Conservation (phyloP, 1,140 invertebrate genomes). For the Polyergus mexicanus region DNA sequence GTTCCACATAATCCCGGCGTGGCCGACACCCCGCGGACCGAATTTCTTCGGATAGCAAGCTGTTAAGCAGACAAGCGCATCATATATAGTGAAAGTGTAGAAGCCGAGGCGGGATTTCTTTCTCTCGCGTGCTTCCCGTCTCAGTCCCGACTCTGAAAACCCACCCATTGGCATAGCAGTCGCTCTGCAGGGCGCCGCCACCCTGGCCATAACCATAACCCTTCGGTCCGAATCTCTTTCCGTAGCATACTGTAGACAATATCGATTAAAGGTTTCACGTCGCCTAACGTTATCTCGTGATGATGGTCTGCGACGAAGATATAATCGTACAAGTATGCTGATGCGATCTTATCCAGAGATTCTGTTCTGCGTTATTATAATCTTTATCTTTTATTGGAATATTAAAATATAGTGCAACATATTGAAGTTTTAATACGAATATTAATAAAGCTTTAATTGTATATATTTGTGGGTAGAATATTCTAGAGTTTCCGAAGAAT, state of each 20-base stretch:
- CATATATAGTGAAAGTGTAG: slow-evolving; percentile 82
- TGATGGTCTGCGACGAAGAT: slow-evolving; percentile 35
- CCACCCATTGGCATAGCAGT: slow-evolving; percentile 92
- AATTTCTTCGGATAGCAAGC: slow-evolving; percentile 91
- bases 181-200: slow-evolving; percentile 95
- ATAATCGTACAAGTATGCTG: slow-evolving; percentile 15
- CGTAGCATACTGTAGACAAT: slow-evolving; percentile 94
- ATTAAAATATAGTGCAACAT: neutral
- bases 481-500: neutral
- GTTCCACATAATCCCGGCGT: slow-evolving; percentile 90
- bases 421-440: neutral
- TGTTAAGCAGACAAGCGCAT: slow-evolving; percentile 87
- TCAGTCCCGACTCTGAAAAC: slow-evolving; percentile 81
- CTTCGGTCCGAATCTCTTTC: slow-evolving; percentile 97
- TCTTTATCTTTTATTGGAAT: neutral
- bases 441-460: neutral
- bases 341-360: neutral
- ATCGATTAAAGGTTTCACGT: slow-evolving; percentile 80
- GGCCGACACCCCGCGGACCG: slow-evolving; percentile 94
- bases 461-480: neutral
- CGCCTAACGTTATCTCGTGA: slow-evolving; percentile 41
- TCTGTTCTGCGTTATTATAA: neutral
- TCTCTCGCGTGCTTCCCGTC: slow-evolving; percentile 73
- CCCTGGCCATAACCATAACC: slow-evolving; percentile 97
- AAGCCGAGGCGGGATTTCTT: slow-evolving; percentile 81